Percentiles rank a stretch among this genome's conserved stretches.
Conservation (phyloP, 2,888 invertebrate genomes). For the Melanostoma mellinum region DNA sequence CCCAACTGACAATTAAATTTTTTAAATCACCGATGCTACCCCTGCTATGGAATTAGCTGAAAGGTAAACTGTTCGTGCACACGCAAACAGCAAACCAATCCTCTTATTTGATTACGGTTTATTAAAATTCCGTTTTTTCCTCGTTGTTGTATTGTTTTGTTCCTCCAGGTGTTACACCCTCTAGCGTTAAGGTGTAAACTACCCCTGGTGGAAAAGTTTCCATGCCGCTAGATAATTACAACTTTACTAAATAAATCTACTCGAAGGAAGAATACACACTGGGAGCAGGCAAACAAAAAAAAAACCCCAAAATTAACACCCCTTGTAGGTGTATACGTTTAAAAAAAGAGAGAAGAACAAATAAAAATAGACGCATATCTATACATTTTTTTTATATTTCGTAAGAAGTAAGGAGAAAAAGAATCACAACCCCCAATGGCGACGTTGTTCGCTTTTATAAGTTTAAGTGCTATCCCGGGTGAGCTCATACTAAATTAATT, state of each 20-base stretch:
- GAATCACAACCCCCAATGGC: slow-evolving; percentile 18
- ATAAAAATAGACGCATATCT: neutral
- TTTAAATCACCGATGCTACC: slow-evolving; percentile 53
- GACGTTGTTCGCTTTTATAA: slow-evolving; percentile 56
- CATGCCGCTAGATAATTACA: slow-evolving; percentile 69
- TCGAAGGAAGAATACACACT: slow-evolving; percentile 25
- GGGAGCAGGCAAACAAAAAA: slow-evolving; percentile 19
- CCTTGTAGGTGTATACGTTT: slow-evolving; percentile 24
- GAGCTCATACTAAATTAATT: slow-evolving; percentile 64
- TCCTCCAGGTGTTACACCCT: slow-evolving; percentile 54
- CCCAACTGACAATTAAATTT: slow-evolving; percentile 57
- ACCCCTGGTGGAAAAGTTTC: slow-evolving; percentile 62
- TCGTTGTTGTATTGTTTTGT: neutral
- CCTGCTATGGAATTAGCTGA: slow-evolving; percentile 36
- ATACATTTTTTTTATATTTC: neutral
- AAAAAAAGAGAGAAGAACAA: neutral
- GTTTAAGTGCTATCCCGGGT: slow-evolving; percentile 60
- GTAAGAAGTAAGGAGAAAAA: neutral
- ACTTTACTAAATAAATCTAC: slow-evolving; percentile 66
- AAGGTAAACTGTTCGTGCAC: slow-evolving; percentile 55
- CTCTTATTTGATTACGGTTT: slow-evolving; percentile 62
- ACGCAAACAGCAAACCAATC: slow-evolving; percentile 63
- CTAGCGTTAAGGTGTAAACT: slow-evolving; percentile 64
- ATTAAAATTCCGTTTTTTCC: slow-evolving; percentile 44
- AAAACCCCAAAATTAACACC: slow-evolving; percentile 16